A percentile compares a stretch with the other conserved stretches of the same genome.
Conservation (phyloP, 2,888 invertebrate genomes). For the Platycheirus rosarum region DNA sequence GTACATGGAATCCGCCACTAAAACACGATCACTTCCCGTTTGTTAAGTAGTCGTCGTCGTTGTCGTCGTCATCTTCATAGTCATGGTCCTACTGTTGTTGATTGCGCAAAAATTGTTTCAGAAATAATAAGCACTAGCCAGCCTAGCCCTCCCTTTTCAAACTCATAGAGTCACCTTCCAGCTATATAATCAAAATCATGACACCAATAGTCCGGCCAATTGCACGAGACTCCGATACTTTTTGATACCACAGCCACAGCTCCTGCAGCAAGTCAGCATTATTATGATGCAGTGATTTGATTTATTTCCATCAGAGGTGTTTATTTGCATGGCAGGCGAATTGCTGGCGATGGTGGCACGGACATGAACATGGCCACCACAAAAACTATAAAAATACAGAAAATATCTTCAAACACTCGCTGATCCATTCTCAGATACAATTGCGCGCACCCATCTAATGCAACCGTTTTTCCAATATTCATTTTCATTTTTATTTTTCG, state of each 20-base stretch:
- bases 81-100: conserved; percentile 46
- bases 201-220: conserved; percentile 67
- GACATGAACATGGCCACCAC: conserved; percentile 25
- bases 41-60: conserved; percentile 21
- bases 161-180: conserved; percentile 69
- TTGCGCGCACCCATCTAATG: conserved; percentile 55
- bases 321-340: conserved; percentile 69
- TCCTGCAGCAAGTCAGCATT: conserved; percentile 50
- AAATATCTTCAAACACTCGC: conserved; percentile 31
- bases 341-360: conserved; percentile 35
- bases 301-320: conserved; percentile 71
- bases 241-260: conserved; percentile 18
- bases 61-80: neutral
- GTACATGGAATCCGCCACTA: conserved; percentile 21
- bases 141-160: conserved; percentile 53
- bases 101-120: conserved; percentile 67
- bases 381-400: conserved; percentile 4
- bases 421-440: conserved; percentile 58
- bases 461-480: neutral
- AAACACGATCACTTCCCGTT: conserved; percentile 53
- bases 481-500: conserved; percentile 6
- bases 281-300: conserved; percentile 68
- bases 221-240: conserved; percentile 18
- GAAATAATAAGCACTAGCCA: conserved; percentile 47
- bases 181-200: conserved; percentile 73